Evolutionary conservation across 2,113 vertebrate genomes (phyloP), one percentile per base, ranked within the genome.

Genomic region (Actenoides hombroni): DNA sequence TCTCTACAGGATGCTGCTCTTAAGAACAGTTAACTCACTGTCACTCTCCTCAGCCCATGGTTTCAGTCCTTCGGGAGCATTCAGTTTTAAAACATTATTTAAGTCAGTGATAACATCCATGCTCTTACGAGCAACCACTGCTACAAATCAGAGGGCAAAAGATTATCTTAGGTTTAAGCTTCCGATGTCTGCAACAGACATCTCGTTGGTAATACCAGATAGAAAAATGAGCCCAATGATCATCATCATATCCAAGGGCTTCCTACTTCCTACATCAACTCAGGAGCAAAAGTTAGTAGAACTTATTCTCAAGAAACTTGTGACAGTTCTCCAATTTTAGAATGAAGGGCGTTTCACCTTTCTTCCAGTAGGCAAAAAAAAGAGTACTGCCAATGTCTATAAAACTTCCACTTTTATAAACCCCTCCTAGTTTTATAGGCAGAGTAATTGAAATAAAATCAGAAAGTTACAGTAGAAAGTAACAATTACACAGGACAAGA

Each of bases 91-190:
- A 75, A 46, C 3, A 6, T 29, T 31, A 51, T 51, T 86, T 56
- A 2, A 83, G 28, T 59, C 40, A 73, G 12, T 35, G 40, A n/a
- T 33, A 79, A 71, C 4, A 23, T 16, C 35, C 39, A 44, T 0
- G 0, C 49, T 57, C 7, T 54, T 70, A 21, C 0, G 1, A 69
- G 59, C 0, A 24, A 64, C 44, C 51, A 31, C 13, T 29, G 26
- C 57, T 71, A 56, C 37, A 74, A 57, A 76, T 44, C 63, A 37
- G 12, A 0, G 2, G 21, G 59, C 16, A 46, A 63, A 77, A 81
- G 6, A 40, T 29, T 21, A 16, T 17, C 63, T 29, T 67, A 67
- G 23, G 19, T 81, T 70, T 57, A 59, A 63, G n/a, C 6, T 83
- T 46, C 39, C 53, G 31, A 39, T 14, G 25, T 57, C 35, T 49